Conservation (phyloP, 2,797 vertebrate genomes). For the Typhlichthys subterraneus region DNA sequence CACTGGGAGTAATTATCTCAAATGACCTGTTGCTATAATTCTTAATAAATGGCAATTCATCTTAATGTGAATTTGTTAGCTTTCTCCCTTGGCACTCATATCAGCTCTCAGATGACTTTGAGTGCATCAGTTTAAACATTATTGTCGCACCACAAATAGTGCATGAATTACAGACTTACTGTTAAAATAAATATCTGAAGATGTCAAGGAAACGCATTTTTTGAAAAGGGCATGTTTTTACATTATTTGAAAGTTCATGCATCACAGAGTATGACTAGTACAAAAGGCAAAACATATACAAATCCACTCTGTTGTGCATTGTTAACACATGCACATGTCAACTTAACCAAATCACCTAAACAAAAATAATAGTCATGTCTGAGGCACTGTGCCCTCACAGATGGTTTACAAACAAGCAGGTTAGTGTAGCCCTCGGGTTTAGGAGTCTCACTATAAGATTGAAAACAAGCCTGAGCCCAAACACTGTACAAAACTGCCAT, state of each 20-base stretch:
- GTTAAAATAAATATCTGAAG: background rate
- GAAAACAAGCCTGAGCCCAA: too few relatives aligned
- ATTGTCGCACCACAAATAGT: constrained; percentile 17
- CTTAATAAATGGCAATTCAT: constrained; percentile 43
- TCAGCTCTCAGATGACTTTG: constrained; percentile 11
- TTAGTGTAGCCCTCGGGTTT: constrained; percentile 2
- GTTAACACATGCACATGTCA: background rate
- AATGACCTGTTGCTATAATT: constrained; percentile 50
- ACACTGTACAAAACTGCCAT: constrained; percentile 2
- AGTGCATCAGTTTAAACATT: constrained; percentile 16
- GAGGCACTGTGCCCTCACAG: constrained; percentile 10
- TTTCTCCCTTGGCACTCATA: background rate
- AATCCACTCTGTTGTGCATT: background rate
- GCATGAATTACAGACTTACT: constrained; percentile 6
- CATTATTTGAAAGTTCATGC: background rate
- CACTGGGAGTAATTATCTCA: constrained; percentile 45
- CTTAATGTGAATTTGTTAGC: constrained; percentile 17
- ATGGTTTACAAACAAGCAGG: constrained; percentile 20
- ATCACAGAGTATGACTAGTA: background rate
- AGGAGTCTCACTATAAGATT: background rate
- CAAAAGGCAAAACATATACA: background rate
- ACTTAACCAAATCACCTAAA: constrained; percentile 10
- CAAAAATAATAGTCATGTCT: constrained; percentile 6
- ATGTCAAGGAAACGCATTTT: background rate
- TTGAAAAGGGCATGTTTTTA: constrained; percentile 4